Percentiles rank a stretch among this genome's conserved stretches.
Evolutionary conservation across 2,888 invertebrate species (phyloP).

Genomic region (Lamellibrachia columna): DNA sequence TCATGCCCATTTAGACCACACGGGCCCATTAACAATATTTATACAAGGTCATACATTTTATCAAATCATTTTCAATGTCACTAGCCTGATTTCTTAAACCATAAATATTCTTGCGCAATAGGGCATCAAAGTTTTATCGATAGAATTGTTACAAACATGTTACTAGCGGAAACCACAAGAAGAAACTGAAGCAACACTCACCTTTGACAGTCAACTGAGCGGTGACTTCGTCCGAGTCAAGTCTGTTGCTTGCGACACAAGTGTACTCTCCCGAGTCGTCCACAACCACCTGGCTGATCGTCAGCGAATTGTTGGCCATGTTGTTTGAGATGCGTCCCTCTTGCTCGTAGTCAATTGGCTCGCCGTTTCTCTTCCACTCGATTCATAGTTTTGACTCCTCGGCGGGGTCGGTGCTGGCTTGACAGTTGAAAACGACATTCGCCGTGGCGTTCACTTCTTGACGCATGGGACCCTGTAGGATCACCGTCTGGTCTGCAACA

Average conservation of each 20-base stretch:
- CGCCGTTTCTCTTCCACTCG: conserved; percentile 84
- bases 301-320: conserved; percentile 42
- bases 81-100: no score
- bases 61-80: no score
- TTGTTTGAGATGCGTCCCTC: conserved; percentile 46
- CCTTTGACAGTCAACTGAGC: conserved; percentile 44
- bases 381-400: conserved; percentile 72
- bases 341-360: conserved; percentile 59
- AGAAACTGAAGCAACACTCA: conserved; percentile 23
- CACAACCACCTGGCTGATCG: conserved; percentile 45
- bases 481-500: conserved; percentile 49
- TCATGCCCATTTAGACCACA: no score
- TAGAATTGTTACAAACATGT: no score
- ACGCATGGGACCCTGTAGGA: conserved; percentile 42
- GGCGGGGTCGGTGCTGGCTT: conserved; percentile 51
- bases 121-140: no score
- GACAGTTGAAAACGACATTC: conserved; percentile 49
- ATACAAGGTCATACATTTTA: no score
- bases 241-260: no score
- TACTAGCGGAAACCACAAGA: background rate
- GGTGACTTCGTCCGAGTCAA: no score
- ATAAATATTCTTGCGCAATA: no score
- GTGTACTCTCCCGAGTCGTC: no score
- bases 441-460: conserved; percentile 40
- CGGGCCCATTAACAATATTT: no score